Evolutionary conservation across 2,113 vertebrate species (phyloP).

Genomic region (Dasyornis broadbenti): DNA sequence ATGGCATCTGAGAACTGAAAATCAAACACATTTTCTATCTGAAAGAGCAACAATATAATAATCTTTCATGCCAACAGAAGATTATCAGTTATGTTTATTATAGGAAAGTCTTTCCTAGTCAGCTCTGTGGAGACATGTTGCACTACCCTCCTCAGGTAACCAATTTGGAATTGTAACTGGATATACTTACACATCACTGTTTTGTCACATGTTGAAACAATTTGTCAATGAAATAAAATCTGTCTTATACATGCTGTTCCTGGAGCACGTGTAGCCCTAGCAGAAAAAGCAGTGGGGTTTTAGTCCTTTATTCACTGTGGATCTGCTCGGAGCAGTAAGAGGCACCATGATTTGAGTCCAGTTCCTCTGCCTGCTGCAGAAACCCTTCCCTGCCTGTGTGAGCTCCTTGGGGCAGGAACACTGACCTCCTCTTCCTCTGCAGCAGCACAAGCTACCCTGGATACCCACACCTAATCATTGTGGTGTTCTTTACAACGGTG

Average conservation of each 20-base stretch:
- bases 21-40: neutral
- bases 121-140: neutral
- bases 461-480: neutral
- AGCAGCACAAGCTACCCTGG: neutral
- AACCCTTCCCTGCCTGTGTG: neutral
- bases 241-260: neutral
- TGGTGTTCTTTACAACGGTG: neutral
- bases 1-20: neutral
- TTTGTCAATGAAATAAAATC: neutral
- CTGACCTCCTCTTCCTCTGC: neutral
- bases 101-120: neutral
- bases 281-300: neutral
- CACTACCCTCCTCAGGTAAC: neutral
- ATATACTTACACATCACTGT: neutral
- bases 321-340: neutral
- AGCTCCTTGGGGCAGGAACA: rapidly evolving
- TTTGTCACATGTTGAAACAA: neutral
- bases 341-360: neutral
- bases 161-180: neutral
- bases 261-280: neutral
- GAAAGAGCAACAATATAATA: neutral
- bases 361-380: neutral
- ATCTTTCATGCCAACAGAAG: neutral
- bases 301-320: neutral
- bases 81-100: neutral